phyloP scores from a whole-genome alignment of 1,140 invertebrate genomes.

The Maconellicoccus hirsutus region DNA sequence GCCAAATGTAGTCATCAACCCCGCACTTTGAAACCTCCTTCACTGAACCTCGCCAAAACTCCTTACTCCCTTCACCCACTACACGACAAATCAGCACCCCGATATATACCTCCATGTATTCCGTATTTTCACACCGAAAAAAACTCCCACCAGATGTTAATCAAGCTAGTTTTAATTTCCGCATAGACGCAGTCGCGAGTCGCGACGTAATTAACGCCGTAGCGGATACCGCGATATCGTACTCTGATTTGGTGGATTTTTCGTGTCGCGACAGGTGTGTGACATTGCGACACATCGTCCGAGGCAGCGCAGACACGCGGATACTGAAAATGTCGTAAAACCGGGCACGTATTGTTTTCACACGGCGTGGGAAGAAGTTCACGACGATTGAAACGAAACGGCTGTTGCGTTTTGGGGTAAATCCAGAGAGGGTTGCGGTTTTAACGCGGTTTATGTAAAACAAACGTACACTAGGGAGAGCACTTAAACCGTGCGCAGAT shows the following conservation, averaged over 20 bases:
- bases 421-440: not conserved
- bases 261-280: not conserved
- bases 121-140: too few relatives aligned
- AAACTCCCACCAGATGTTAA: not conserved
- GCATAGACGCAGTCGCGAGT: not conserved
- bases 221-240: not conserved
- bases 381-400: not conserved
- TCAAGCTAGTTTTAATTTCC: not conserved
- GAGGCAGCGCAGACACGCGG: not conserved
- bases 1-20: too few relatives aligned
- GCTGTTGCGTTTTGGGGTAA: not conserved
- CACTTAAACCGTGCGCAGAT: not conserved
- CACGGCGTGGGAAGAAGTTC: conserved; percentile 6
- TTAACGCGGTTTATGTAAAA: not conserved
- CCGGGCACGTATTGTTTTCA: not conserved
- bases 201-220: not conserved
- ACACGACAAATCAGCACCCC: too few relatives aligned
- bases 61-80: too few relatives aligned
- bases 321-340: conserved; percentile 3
- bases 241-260: not conserved
- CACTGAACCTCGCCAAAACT: too few relatives aligned
- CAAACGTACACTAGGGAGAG: not conserved
- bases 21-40: too few relatives aligned
- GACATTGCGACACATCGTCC: not conserved
- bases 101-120: too few relatives aligned